Evolutionary conservation across 2,888 invertebrate genomes (phyloP).

Genomic region (Tetranychus piercei): DNA sequence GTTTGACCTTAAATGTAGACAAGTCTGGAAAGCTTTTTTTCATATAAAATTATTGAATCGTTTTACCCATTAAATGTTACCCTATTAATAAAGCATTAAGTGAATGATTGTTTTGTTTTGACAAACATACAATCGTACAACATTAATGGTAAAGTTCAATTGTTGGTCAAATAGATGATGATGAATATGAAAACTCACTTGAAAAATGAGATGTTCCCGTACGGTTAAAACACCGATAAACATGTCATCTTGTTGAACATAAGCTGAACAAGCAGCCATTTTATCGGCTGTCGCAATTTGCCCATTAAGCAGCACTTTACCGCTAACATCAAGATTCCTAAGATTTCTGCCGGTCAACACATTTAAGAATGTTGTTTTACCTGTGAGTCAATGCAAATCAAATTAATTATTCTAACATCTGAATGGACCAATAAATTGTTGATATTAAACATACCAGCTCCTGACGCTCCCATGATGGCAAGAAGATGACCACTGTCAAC

Average conservation of each 20-base stretch:
- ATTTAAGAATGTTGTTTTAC: constrained; percentile 39
- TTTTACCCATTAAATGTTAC: too few species aligned
- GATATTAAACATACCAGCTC: neutral
- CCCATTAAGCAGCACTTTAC: constrained; percentile 11
- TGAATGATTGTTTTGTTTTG: too few species aligned
- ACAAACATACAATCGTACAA: too few species aligned
- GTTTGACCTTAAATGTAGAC: too few species aligned
- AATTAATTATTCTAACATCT: too few species aligned
- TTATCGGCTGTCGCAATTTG: neutral
- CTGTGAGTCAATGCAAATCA: constrained; percentile 31
- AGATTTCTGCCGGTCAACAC: constrained; percentile 28
- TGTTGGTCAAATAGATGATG: neutral
- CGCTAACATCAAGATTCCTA: constrained; percentile 10
- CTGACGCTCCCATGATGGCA: constrained; percentile 54
- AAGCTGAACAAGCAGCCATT: constrained; percentile 11
- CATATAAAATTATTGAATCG: too few species aligned
- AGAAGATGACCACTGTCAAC: constrained; percentile 67
- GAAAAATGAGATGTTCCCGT: constrained; percentile 30
- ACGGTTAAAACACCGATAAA: constrained; percentile 32
- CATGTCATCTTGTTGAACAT: constrained; percentile 29
- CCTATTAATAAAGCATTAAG: too few species aligned
- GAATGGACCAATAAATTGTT: neutral
- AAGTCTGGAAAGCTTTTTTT: too few species aligned
- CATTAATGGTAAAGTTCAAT: too few species aligned
- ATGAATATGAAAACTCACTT: constrained; percentile 4